Evolutionary conservation across 1,140 invertebrate species (phyloP).

Genomic region (Drosophila sturtevanti): DNA sequence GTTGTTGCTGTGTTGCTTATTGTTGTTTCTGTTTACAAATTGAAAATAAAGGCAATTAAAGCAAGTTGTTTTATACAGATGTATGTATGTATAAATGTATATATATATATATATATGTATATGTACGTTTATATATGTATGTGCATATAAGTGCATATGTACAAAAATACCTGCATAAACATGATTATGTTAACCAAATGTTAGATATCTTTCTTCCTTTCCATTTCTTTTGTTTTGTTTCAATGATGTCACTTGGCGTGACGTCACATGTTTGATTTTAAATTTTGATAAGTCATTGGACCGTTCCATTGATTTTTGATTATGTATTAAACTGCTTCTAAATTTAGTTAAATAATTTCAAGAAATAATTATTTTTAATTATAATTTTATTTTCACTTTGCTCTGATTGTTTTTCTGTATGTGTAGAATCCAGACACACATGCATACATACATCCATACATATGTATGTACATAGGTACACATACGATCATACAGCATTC

Average conservation of each 20-base stretch:
- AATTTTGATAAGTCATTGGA: no score
- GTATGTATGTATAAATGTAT: background rate
- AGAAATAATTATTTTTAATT: no score
- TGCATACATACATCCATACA: conserved; percentile 33
- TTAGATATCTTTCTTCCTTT: background rate
- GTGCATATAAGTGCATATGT: background rate
- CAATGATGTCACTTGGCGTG: conserved; percentile 17
- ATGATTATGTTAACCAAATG: background rate
- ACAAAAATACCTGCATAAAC: background rate
- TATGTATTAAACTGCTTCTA: no score
- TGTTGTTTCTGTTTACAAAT: conserved; percentile 44
- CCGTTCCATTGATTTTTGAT: no score
- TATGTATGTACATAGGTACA: conserved; percentile 25
- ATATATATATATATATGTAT: background rate
- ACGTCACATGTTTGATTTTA: conserved; percentile 32
- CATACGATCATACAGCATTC: background rate
- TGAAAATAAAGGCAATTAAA: conserved; percentile 55
- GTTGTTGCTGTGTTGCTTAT: conserved; percentile 9
- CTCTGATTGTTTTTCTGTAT: no score
- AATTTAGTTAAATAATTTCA: no score
- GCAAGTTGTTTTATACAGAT: conserved; percentile 44
- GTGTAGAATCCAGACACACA: background rate
- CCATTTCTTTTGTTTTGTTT: background rate
- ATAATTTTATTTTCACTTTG: no score
- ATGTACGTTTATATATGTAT: background rate